Evolutionary conservation across 1,140 invertebrate genomes (phyloP), one percentile per base, ranked within the genome.

Genomic region (Lordiphosa clarofinis): DNA sequence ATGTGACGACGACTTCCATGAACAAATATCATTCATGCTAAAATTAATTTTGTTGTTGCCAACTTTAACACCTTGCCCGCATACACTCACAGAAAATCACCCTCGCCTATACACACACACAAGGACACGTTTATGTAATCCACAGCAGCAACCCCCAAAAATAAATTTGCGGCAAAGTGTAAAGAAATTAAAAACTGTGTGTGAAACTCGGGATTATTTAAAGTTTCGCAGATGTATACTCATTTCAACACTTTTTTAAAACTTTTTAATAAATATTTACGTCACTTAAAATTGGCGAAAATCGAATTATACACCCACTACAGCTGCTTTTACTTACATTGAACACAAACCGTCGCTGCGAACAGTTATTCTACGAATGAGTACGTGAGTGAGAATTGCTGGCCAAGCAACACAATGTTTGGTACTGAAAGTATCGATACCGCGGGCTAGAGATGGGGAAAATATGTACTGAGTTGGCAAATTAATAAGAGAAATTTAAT

Each of bases 81-180:
- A 39, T 39, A 55, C 19, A 49, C 10, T 52, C 21, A 59, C 11
- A 6, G 28, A 15, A 37, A 55, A 21, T 50, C 46, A 44, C 37
- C 52, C 56, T 69, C 21, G 44, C 52, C 35, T 40, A 48, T 40
- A 62, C 40, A 58, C 40, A 47, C 40, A 54, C 40, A 56, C 53
- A 62, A 62, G 68, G 38, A 73, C 49, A 65, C 71, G 72, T 82
- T 82, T 82, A 82, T 84, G 73, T 82, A 82, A 82, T 47, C 48
- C 56, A 50, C 60, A 84, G 52, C 67, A 84, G 55, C 72, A 76
- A 84, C 78, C 76, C 76, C 73, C 56, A 64, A 76, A 78, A 74
- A 44, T 36, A 19, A 9, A 60, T 62, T 84, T 19, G 40, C 55
- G 19, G 12, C n/a, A 9, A 55, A 42, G 19, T 40, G n/a, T 19